Percentiles rank a stretch among this genome's conserved stretches.
Evolutionary conservation across 2,113 vertebrate species (phyloP).

Genomic region (Nesoenas mayeri): DNA sequence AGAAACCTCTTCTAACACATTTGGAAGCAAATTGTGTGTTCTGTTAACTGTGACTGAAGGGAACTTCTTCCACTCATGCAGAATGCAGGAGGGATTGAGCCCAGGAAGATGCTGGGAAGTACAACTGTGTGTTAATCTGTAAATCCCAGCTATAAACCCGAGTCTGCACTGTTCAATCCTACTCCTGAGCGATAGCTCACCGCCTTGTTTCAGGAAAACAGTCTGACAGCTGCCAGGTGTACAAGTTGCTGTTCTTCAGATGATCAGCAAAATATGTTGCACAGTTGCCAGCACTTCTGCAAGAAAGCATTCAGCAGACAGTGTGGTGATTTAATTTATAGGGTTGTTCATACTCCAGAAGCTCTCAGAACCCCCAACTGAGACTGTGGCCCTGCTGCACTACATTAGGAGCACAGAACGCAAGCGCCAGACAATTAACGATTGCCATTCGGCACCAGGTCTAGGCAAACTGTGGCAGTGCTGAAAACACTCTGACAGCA

Average conservation of each 20-base stretch:
- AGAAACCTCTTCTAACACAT: background rate
- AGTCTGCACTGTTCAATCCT: background rate
- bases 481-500: background rate
- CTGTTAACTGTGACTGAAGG: background rate
- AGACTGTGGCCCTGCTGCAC: background rate
- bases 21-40: background rate
- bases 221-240: slow-evolving; percentile 23
- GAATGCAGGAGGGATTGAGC: background rate
- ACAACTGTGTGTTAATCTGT: background rate
- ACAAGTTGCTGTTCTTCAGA: background rate
- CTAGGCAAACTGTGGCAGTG: background rate
- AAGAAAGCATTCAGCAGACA: background rate
- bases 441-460: background rate
- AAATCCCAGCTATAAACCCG: slow-evolving; percentile 26
- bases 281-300: background rate
- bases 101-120: background rate
- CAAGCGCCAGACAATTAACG: background rate
- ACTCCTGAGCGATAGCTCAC: background rate
- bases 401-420: background rate
- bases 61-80: background rate
- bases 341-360: background rate
- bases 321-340: background rate
- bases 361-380: background rate
- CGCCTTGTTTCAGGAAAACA: background rate
- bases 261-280: background rate